Base-by-base conservation (phyloP, 2,113 vertebrate genomes). In the Coracopsis vasa region DNA sequence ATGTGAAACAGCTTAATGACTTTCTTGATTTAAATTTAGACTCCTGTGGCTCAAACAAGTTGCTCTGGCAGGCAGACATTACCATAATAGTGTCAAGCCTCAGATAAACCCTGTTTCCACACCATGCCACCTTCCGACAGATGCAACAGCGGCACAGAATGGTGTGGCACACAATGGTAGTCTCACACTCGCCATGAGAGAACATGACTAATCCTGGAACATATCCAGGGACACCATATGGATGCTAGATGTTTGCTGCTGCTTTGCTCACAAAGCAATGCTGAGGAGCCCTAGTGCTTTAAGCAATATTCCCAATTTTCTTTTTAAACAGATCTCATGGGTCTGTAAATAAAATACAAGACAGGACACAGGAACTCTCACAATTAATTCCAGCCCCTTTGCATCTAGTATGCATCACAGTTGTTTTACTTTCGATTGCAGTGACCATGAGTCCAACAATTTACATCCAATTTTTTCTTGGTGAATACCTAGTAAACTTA, bases 41-140 rank as follows among this genome's bases (percentile, higher is more conserved):
- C 33, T 84, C 80, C 88, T 71, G 83, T n/a, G 69, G 88, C 64
- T 92, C 39, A n/a, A 50, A 67, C 75, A 84, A 66, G 72, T 85
- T 51, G 39, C 50, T 80, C 71, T 88, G 75, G 83, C 77, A 95
- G 60, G 10, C 71, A 94, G 83, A 80, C 42, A 53, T 16, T 2
- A 33, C 35, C 42, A 7, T 1, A 39, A 4, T 7, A 11, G 0
- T 7, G 5, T 13, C 45, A 45, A 35, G 29, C 8, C n/a, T 58
- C 45, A 62, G 64, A 11, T 3, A n/a, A 44, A 23, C 16, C 25
- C 45, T 10, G 17, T 33, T 53, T 11, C 85, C 58, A 48, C 19
- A 45, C 10, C 67, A 3, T 2, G 31, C 7, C 83, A 48, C 62
- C 58, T 24, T 35, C 31, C 10, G 4, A 16, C 64, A 78, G 48